Conservation (phyloP, 2,113 vertebrate genomes). For the Phalacrocorax carbo region DNA sequence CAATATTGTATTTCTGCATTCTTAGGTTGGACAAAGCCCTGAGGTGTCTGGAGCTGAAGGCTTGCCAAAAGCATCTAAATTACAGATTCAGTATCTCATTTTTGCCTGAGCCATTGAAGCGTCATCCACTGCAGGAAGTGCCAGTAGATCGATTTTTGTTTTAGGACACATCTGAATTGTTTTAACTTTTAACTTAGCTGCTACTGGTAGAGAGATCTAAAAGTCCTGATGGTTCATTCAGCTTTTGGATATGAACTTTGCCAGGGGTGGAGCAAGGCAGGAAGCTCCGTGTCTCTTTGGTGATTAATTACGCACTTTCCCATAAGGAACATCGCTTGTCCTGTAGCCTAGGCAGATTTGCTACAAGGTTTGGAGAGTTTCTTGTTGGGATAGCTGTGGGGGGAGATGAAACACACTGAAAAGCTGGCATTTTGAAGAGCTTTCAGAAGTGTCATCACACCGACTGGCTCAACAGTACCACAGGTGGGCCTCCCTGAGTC, state of each 20-base stretch:
- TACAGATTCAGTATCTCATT: neutral
- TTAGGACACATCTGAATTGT: neutral
- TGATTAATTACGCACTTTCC: neutral
- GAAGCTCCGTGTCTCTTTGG: neutral
- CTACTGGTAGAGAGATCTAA: neutral
- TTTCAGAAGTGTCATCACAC: neutral
- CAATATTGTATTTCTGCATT: neutral
- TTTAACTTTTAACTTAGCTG: neutral
- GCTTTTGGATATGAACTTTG: neutral
- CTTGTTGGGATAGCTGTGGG: neutral
- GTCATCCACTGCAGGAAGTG: neutral
- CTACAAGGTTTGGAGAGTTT: neutral
- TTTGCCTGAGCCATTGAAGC: neutral
- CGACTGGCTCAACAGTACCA: neutral
- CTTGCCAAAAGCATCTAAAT: neutral
- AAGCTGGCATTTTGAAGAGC: neutral
- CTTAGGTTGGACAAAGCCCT: neutral
- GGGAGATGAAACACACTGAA: neutral
- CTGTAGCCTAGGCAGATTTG: neutral
- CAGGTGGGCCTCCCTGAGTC: neutral
- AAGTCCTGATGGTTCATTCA: neutral
- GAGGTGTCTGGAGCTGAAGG: slow-evolving; percentile 5
- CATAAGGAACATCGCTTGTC: neutral
- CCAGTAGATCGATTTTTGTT: neutral
- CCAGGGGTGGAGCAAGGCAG: neutral